Percentiles rank a stretch among this genome's conserved stretches.
Conservation (phyloP, 2,797 vertebrate genomes). For the Enteromius afrohamiltoni region DNA sequence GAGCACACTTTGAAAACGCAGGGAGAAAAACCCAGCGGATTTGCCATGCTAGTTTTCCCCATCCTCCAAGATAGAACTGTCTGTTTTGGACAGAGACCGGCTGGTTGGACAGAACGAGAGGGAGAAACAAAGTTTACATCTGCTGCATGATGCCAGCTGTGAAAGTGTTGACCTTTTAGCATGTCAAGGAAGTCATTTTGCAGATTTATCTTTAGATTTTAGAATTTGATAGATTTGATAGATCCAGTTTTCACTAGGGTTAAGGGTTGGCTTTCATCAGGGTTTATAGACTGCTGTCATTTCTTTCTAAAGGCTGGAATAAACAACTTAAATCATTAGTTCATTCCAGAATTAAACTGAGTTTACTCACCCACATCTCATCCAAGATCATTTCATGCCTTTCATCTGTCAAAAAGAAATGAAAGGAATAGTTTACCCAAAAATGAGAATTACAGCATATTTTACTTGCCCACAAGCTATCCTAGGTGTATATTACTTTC, state of each 20-base stretch:
- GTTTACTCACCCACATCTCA: too few species aligned
- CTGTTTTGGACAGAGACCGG: background rate
- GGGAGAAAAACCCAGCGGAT: slow-evolving; percentile 28
- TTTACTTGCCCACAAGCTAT: too few species aligned
- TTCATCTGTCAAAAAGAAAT: background rate
- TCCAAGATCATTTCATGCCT: too few species aligned
- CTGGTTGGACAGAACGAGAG: background rate
- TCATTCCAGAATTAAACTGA: background rate
- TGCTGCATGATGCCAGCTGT: background rate
- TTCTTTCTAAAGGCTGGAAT: background rate
- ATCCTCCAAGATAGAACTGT: slow-evolving; percentile 9
- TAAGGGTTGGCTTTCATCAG: background rate
- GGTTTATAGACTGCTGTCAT: background rate
- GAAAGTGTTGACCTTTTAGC: background rate
- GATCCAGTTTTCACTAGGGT: background rate
- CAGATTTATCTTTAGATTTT: slow-evolving; percentile 14
- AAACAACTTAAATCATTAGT: background rate
- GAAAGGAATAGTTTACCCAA: too few species aligned
- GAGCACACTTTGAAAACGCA: background rate
- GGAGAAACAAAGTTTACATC: slow-evolving; percentile 17
- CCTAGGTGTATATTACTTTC: too few species aligned
- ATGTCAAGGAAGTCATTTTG: background rate
- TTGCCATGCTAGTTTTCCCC: slow-evolving; percentile 23
- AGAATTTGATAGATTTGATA: background rate
- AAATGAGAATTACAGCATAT: too few species aligned